Percentiles rank a stretch among this genome's conserved stretches.
phyloP scores from a whole-genome alignment of 2,888 invertebrate genomes.

The Adela reaumurella region DNA sequence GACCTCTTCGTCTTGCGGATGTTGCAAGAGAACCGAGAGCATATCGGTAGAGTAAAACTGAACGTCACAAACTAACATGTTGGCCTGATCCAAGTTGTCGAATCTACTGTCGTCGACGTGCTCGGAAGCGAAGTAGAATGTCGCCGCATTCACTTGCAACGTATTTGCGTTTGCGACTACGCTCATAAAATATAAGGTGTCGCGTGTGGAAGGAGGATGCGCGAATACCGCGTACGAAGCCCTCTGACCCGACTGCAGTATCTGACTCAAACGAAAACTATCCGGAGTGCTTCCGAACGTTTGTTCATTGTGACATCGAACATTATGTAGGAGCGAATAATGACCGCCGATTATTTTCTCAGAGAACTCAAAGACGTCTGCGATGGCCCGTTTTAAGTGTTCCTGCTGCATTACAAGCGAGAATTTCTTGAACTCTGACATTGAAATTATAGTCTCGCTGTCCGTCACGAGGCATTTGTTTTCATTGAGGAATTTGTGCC shows the following conservation, averaged over 20 bases:
- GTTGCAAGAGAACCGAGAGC: conserved; percentile 67
- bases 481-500: conserved; percentile 72
- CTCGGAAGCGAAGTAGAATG: conserved; percentile 49
- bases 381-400: conserved; percentile 62
- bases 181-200: conserved; percentile 50
- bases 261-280: conserved; percentile 42
- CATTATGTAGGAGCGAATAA: conserved; percentile 53
- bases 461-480: conserved; percentile 70
- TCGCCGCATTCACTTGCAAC: conserved; percentile 43
- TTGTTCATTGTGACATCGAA: conserved; percentile 45
- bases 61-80: conserved; percentile 60
- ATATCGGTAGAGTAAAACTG: conserved; percentile 73
- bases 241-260: conserved; percentile 42
- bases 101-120: conserved; percentile 27
- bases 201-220: conserved; percentile 28
- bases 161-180: conserved; percentile 37
- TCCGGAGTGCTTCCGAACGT: conserved; percentile 20
- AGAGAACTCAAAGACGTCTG: conserved; percentile 65
- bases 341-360: conserved; percentile 61
- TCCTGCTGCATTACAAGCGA: conserved; percentile 82
- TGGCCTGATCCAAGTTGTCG: conserved; percentile 20
- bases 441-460: conserved; percentile 66
- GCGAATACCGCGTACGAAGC: conserved; percentile 51
- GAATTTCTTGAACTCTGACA: conserved; percentile 68
- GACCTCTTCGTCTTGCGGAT: conserved; percentile 35